These are phyloP conservation scores for Zaprionus bogoriensis DNA, from an alignment of 2,888 invertebrate species.

Conservation along the genomic window DNA sequence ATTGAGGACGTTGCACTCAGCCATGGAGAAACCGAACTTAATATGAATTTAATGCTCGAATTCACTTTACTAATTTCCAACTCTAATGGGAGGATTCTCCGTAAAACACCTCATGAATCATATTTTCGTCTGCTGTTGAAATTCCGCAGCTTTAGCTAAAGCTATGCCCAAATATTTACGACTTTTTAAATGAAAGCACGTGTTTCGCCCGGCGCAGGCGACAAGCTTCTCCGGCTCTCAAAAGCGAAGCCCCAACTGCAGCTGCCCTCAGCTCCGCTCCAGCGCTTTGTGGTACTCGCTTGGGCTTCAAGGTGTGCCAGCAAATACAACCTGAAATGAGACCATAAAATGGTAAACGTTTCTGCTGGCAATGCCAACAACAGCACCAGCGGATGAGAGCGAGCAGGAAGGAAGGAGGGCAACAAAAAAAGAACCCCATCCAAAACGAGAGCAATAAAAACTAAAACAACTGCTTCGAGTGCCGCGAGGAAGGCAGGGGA, in stretches of 20 bases:
- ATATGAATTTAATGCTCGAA: no score
- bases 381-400: slow-evolving; percentile 27
- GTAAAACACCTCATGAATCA: slow-evolving; percentile 34
- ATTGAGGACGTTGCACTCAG: neutral
- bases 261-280: neutral
- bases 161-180: slow-evolving; percentile 49
- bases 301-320: slow-evolving; percentile 6
- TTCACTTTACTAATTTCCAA: no score
- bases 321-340: slow-evolving; percentile 49
- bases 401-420: no score
- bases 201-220: slow-evolving; percentile 43
- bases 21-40: neutral
- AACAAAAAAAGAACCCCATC: neutral
- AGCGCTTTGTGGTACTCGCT: neutral
- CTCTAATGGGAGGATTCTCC: slow-evolving; percentile 2
- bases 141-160: slow-evolving; percentile 20
- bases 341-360: slow-evolving; percentile 64
- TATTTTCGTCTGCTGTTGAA: slow-evolving; percentile 23
- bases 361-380: slow-evolving; percentile 16
- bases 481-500: neutral
- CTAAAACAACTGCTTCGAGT: slow-evolving; percentile 60
- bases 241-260: slow-evolving; percentile 10
- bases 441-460: slow-evolving; percentile 62
- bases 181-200: slow-evolving; percentile 66
- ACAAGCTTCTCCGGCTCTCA: slow-evolving; percentile 15